Conservation (phyloP, 2,888 invertebrate genomes). For the Oscheius sp. region DNA sequence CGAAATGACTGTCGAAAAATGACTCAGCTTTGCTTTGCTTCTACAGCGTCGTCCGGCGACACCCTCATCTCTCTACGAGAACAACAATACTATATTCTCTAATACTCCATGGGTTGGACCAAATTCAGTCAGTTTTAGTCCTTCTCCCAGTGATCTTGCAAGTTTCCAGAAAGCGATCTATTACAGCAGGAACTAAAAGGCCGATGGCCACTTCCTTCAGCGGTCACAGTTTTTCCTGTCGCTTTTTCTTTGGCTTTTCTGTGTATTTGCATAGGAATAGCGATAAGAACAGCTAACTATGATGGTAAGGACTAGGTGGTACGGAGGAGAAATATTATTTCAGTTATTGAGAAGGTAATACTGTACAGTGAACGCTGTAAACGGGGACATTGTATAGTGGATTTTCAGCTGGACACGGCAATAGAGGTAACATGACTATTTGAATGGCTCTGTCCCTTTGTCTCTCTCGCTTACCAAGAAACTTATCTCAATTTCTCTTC, state of each 20-base stretch:
- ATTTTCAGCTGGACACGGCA: not conserved
- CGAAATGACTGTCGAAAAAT: no score
- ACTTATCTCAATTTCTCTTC: no score
- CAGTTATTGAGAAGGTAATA: not conserved
- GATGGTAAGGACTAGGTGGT: not conserved
- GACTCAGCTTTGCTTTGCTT: no score
- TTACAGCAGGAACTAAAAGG: not conserved
- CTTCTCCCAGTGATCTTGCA: no score
- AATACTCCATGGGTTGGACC: no score
- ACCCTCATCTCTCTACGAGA: no score
- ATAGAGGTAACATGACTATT: not conserved
- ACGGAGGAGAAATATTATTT: not conserved
- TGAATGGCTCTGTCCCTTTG: not conserved
- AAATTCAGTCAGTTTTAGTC: no score
- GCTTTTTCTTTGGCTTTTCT: constrained; percentile 2
- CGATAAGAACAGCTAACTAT: not conserved
- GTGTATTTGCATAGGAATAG: constrained; percentile 6
- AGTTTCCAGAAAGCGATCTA: not conserved
- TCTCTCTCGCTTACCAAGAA: no score
- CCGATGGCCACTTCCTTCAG: constrained; percentile 2
- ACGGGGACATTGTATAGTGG: not conserved
- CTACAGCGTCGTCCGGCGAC: no score
- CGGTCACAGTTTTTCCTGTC: constrained; percentile 4
- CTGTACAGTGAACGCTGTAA: not conserved
- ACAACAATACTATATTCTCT: no score